Evolutionary conservation across 2,113 vertebrate species (phyloP).

Genomic region (Labrus mixtus): DNA sequence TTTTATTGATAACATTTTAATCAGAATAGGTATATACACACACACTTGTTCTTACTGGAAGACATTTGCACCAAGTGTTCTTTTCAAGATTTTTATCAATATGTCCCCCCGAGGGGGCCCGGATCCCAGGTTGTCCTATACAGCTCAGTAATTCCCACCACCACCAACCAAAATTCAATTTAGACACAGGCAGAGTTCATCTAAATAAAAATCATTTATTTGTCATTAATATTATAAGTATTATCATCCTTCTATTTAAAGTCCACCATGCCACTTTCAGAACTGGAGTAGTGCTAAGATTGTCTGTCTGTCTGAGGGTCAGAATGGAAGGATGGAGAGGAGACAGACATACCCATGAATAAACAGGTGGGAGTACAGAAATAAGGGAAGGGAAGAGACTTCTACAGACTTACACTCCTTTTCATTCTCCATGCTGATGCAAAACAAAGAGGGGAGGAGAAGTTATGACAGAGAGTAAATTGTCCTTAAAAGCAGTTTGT

Average conservation of each 20-base stretch:
- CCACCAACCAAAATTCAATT: slow-evolving; percentile 21
- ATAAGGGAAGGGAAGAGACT: background rate
- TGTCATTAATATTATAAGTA: slow-evolving; percentile 82
- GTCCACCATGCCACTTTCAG: slow-evolving; percentile 84
- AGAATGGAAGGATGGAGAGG: slow-evolving; percentile 35
- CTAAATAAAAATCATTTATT: slow-evolving; percentile 90
- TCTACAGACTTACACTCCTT: slow-evolving; percentile 72
- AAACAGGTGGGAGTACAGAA: slow-evolving; percentile 10
- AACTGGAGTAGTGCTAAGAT: slow-evolving; percentile 81
- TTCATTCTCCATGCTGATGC: slow-evolving; percentile 84
- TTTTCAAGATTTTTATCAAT: too few species aligned
- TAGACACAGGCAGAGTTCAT: slow-evolving; percentile 50
- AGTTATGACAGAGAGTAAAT: slow-evolving; percentile 37
- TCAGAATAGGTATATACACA: too few species aligned
- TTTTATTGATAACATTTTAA: too few species aligned
- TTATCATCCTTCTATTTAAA: slow-evolving; percentile 81
- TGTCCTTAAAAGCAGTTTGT: slow-evolving; percentile 67
- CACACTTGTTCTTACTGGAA: too few species aligned
- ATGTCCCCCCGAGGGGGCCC: too few species aligned
- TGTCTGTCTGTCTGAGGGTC: slow-evolving; percentile 69
- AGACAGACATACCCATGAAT: slow-evolving; percentile 52
- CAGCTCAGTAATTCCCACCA: background rate
- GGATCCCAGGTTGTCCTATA: background rate
- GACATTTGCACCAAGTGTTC: too few species aligned
- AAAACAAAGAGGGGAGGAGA: slow-evolving; percentile 60